phyloP scores from a whole-genome alignment of 2,888 invertebrate species.

The Fragum sueziense region DNA sequence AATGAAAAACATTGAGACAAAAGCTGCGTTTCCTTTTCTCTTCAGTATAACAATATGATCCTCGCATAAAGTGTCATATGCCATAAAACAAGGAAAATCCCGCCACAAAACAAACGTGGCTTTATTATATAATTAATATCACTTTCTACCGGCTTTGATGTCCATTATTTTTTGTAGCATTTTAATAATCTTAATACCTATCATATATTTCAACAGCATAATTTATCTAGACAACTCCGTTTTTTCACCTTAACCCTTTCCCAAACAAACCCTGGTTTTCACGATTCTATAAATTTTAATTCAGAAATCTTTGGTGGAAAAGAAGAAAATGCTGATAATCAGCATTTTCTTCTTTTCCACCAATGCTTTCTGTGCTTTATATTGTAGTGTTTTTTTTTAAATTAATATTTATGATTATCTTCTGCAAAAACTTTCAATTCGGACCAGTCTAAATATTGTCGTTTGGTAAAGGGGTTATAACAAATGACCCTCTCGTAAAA shows the following conservation, averaged over 20 bases:
- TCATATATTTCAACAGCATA: constrained; percentile 39
- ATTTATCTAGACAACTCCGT: constrained; percentile 31
- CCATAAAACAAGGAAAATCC: neutral
- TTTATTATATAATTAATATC: constrained; percentile 58
- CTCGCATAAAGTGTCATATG: neutral
- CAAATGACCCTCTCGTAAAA: constrained; percentile 1
- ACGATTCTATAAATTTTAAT: neutral
- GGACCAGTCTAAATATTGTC: too few relatives aligned
- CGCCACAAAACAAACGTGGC: constrained; percentile 40
- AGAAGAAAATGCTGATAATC: neutral
- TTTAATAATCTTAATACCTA: constrained; percentile 33
- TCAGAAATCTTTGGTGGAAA: neutral
- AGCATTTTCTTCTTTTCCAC: too few relatives aligned
- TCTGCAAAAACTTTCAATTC: too few relatives aligned
- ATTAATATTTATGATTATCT: too few relatives aligned
- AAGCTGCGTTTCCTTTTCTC: too few relatives aligned
- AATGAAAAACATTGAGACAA: too few relatives aligned
- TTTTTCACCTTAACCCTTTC: neutral
- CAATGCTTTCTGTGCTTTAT: too few relatives aligned
- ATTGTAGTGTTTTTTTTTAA: neutral
- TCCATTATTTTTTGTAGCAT: constrained; percentile 31
- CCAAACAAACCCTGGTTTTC: too few relatives aligned
- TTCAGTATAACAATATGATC: too few relatives aligned
- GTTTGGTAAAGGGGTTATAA: too few relatives aligned
- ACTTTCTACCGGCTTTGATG: constrained; percentile 43